Evolutionary conservation across 2,113 vertebrate genomes (phyloP).

Genomic region (Scolopax mira): DNA sequence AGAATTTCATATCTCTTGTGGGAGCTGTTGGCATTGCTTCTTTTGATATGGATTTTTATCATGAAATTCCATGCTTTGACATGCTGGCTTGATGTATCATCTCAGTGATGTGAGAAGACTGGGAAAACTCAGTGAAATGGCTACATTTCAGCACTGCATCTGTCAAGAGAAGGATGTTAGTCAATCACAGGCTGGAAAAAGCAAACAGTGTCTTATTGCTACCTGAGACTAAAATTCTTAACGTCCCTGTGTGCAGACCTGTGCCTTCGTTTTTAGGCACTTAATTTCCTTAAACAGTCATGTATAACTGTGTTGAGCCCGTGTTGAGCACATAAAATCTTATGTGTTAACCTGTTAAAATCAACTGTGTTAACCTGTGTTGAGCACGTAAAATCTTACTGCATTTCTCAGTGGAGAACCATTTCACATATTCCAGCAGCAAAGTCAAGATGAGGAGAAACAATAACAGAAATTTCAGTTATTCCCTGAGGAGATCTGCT

Average conservation of each 20-base stretch:
- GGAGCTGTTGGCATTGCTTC: background rate
- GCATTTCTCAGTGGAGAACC: background rate
- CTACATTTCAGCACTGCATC: background rate
- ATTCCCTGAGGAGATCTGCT: background rate
- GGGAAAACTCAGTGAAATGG: background rate
- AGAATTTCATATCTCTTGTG: background rate
- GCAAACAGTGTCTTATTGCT: background rate
- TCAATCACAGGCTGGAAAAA: background rate
- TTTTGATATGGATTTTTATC: background rate
- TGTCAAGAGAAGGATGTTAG: background rate
- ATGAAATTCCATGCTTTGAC: background rate
- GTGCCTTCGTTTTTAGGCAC: background rate
- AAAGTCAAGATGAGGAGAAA: background rate
- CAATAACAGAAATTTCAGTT: background rate
- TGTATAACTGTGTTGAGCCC: background rate
- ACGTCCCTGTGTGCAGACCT: background rate
- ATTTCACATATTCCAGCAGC: background rate
- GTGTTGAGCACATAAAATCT: background rate
- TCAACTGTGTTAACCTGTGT: background rate
- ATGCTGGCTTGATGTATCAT: background rate
- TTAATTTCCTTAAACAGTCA: background rate
- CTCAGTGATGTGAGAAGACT: background rate
- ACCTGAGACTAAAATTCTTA: background rate
- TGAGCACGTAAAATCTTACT: background rate
- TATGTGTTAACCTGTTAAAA: no score